Evolutionary conservation across 2,113 vertebrate genomes (phyloP).

Genomic region (Rafetus swinhoei): DNA sequence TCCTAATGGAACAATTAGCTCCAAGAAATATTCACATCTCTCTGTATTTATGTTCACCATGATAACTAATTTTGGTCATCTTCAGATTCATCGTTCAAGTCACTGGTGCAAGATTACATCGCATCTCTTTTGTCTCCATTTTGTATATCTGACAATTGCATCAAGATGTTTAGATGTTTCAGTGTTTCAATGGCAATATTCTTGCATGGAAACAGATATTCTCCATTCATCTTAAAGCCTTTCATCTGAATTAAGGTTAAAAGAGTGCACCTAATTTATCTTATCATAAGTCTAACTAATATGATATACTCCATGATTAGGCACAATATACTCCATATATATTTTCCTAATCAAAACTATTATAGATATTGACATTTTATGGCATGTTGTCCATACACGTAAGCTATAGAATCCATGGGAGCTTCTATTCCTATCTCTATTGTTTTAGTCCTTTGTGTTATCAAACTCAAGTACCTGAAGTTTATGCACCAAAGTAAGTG

Average conservation of each 20-base stretch:
- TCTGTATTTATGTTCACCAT: neutral
- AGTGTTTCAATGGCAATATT: neutral
- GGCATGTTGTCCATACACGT: neutral
- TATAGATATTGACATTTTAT: neutral
- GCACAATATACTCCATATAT: neutral
- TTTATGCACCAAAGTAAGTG: neutral
- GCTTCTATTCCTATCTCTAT: neutral
- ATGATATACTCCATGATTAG: neutral
- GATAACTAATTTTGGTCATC: neutral
- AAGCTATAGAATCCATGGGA: fast-evolving
- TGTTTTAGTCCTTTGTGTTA: neutral
- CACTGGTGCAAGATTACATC: neutral
- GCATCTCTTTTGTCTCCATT: neutral
- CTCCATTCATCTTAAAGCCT: neutral
- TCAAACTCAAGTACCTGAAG: neutral
- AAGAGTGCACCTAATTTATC: conserved; percentile 40
- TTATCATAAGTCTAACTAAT: conserved; percentile 40
- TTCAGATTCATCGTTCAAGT: neutral
- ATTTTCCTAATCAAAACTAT: neutral
- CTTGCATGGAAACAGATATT: neutral
- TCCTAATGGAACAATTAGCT: neutral
- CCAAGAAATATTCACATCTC: neutral
- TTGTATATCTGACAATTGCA: neutral
- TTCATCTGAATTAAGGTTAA: conserved; percentile 9
- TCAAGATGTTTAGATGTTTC: neutral